Evolutionary conservation across 2,113 vertebrate genomes (phyloP).

Genomic region (human (Homo sapiens)): DNA sequence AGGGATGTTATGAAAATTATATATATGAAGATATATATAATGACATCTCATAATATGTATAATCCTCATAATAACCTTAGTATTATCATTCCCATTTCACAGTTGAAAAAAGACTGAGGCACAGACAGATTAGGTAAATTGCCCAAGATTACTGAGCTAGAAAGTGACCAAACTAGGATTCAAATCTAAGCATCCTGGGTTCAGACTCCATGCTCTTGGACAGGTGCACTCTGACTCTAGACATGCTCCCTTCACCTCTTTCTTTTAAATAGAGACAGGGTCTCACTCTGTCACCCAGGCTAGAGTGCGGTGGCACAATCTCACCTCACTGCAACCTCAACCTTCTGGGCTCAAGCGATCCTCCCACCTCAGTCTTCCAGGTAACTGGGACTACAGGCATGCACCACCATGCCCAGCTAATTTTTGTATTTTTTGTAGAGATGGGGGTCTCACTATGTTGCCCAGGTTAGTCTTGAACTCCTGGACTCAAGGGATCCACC

Average conservation of each 20-base stretch:
- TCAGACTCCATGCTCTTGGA: background rate
- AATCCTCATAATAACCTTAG: background rate
- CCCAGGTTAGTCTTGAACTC: too few species aligned
- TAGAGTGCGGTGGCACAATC: too few species aligned
- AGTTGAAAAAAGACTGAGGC: background rate
- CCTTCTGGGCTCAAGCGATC: too few species aligned
- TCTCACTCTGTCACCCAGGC: too few species aligned
- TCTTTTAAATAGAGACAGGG: background rate
- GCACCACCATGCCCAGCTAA: too few species aligned
- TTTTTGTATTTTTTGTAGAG: too few species aligned
- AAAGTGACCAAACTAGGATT: background rate
- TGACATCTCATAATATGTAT: background rate
- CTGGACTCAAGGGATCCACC: too few species aligned
- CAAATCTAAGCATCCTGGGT: background rate
- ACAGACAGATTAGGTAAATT: background rate
- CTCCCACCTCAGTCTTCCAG: too few species aligned
- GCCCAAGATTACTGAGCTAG: background rate
- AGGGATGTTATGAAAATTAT: background rate
- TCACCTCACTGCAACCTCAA: too few species aligned
- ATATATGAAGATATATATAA: background rate
- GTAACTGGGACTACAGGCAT: too few species aligned
- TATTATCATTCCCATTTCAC: background rate
- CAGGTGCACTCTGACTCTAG: background rate
- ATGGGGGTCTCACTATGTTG: too few species aligned
- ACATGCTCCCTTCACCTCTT: background rate